These are phyloP conservation scores for Cantharis nigra DNA, from an alignment of 2,888 invertebrate genomes.

Conservation along the genomic window DNA sequence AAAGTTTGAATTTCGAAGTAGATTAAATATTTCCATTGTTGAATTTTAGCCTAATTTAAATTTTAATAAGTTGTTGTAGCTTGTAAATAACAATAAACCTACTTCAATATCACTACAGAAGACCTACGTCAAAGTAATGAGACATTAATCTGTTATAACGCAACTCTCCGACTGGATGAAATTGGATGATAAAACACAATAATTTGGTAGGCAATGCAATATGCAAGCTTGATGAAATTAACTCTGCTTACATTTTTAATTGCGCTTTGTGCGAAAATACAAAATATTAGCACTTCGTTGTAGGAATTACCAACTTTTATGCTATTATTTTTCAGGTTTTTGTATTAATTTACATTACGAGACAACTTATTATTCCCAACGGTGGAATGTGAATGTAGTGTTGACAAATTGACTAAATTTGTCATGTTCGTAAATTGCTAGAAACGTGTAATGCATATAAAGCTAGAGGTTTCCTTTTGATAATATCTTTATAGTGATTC, in stretches of 20 bases:
- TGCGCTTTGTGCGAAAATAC: not conserved
- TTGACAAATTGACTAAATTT: constrained; percentile 32
- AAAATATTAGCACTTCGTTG: not conserved
- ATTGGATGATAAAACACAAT: not conserved
- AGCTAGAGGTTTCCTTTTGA: constrained; percentile 16
- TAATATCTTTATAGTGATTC: constrained; percentile 19
- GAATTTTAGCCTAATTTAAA: not conserved
- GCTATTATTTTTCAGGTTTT: constrained; percentile 18
- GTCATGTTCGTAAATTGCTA: constrained; percentile 28
- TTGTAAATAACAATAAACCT: constrained; percentile 5
- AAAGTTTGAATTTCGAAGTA: not conserved
- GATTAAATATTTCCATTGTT: not conserved
- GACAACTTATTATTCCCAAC: constrained; percentile 29
- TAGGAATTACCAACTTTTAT: not conserved
- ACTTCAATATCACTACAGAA: not conserved
- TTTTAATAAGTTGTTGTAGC: not conserved
- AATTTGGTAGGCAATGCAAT: not conserved
- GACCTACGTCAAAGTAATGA: constrained; percentile 12
- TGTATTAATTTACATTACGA: constrained; percentile 25
- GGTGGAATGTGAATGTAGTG: constrained; percentile 23
- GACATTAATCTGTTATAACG: constrained; percentile 15
- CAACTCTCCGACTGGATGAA: not conserved
- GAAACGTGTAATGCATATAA: constrained; percentile 28
- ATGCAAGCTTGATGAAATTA: not conserved
- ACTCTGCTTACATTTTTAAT: not conserved